phyloP scores from a whole-genome alignment of 2,888 invertebrate species.

The Machimus rusticus region DNA sequence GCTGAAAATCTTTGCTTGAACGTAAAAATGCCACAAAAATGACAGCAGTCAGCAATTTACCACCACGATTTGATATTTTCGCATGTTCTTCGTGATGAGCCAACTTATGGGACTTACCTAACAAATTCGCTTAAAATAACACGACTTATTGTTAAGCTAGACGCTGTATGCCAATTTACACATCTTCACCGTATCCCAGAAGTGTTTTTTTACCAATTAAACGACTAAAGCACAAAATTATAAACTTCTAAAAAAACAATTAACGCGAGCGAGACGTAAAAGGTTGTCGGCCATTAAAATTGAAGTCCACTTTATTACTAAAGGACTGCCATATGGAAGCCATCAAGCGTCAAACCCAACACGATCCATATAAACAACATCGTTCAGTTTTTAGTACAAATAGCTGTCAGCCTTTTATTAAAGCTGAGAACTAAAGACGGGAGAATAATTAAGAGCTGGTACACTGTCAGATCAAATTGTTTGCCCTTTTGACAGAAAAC shows the following conservation, averaged over 20 bases:
- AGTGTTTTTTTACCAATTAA: background rate
- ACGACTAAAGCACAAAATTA: background rate
- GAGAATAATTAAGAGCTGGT: no score
- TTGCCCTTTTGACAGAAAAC: no score
- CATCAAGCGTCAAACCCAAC: background rate
- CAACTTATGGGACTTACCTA: conserved; percentile 26
- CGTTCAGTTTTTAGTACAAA: background rate
- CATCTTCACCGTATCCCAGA: conserved; percentile 11
- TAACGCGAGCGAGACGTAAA: conserved; percentile 31
- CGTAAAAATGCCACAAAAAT: background rate
- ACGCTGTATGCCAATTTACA: background rate
- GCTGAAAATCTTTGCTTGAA: background rate
- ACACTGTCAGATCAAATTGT: no score
- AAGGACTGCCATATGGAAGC: background rate
- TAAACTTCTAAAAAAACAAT: background rate
- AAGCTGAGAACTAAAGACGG: no score
- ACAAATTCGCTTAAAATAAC: conserved; percentile 7
- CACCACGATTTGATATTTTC: background rate
- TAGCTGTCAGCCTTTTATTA: background rate
- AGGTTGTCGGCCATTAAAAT: conserved; percentile 40
- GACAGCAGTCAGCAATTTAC: background rate
- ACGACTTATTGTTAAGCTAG: background rate
- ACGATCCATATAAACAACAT: background rate
- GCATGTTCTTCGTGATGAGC: background rate
- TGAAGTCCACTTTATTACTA: conserved; percentile 13